These are phyloP conservation scores for Sitophilus oryzae DNA, from an alignment of 1,140 invertebrate species.

Conservation along the genomic window DNA sequence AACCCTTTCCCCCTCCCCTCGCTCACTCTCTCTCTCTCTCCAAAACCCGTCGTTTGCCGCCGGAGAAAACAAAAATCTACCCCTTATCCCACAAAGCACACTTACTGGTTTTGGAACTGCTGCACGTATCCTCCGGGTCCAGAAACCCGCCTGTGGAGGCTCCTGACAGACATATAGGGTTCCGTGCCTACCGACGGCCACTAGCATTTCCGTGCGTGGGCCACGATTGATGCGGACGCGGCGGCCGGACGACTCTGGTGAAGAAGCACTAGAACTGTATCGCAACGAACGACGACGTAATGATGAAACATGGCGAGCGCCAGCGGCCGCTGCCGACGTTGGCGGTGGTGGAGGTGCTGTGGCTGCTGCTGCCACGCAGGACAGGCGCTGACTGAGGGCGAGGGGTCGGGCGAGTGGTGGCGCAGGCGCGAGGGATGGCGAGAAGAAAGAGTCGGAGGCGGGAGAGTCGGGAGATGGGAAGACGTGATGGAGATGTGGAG, in stretches of 20 bases:
- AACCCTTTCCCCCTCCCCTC: no score
- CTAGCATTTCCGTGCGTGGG: constrained; percentile 41
- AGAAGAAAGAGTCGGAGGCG: no score
- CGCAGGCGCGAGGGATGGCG: no score
- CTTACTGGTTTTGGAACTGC: constrained; percentile 44
- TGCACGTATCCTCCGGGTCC: constrained; percentile 44
- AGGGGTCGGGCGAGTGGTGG: background rate
- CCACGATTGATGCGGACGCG: constrained; percentile 39
- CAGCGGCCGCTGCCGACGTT: background rate
- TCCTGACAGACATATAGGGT: constrained; percentile 45
- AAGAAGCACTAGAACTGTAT: no score
- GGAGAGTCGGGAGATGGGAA: no score
- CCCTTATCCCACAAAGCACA: constrained; percentile 3
- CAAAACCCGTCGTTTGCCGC: background rate
- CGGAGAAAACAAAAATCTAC: background rate
- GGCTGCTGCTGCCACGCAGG: background rate
- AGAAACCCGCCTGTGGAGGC: constrained; percentile 44
- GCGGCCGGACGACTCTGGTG: no score
- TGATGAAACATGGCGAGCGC: no score
- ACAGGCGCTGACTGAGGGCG: background rate
- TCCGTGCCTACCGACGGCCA: no score
- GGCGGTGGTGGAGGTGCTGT: background rate
- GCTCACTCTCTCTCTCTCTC: no score
- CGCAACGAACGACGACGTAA: no score
- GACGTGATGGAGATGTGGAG: no score